Conservation (phyloP, 2,113 vertebrate genomes). For the Mixornis gularis region DNA sequence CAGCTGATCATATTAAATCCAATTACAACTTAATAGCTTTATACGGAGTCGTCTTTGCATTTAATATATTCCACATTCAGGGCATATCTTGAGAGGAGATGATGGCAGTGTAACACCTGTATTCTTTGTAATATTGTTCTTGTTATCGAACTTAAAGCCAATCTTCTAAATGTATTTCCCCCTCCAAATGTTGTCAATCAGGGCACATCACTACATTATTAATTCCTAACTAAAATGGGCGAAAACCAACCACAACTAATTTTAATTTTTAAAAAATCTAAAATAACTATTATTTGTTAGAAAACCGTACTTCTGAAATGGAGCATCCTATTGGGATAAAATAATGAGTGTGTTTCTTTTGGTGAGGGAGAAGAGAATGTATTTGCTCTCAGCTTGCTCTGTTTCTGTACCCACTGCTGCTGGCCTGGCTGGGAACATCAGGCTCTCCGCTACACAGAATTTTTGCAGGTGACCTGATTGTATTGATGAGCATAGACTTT, state of each 20-base stretch:
- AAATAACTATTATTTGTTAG: not conserved
- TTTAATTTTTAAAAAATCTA: not conserved
- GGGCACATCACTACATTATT: not conserved
- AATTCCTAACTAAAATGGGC: not conserved
- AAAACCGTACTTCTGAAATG: not conserved
- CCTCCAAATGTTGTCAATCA: not conserved
- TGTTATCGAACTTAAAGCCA: not conserved
- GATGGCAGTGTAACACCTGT: not conserved
- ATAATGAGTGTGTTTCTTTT: not conserved
- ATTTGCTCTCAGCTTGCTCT: not conserved
- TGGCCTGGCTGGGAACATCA: not conserved
- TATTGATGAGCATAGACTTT: not conserved
- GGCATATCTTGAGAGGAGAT: not conserved
- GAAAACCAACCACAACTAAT: not conserved
- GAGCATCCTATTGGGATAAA: not conserved
- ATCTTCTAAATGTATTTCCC: fast-evolving
- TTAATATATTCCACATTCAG: not conserved
- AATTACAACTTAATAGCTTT: not conserved
- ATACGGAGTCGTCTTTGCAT: not conserved
- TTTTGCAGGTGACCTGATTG: not conserved
- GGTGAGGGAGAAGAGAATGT: not conserved
- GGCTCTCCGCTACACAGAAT: not conserved
- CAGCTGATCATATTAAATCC: not conserved
- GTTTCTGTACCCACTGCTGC: not conserved
- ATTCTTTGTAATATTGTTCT: not conserved